A percentile compares a stretch with the other conserved stretches of the same genome.
These are phyloP conservation scores for Brachionus plicatilis DNA, from an alignment of 1,140 invertebrate species.

Conservation along the genomic window DNA sequence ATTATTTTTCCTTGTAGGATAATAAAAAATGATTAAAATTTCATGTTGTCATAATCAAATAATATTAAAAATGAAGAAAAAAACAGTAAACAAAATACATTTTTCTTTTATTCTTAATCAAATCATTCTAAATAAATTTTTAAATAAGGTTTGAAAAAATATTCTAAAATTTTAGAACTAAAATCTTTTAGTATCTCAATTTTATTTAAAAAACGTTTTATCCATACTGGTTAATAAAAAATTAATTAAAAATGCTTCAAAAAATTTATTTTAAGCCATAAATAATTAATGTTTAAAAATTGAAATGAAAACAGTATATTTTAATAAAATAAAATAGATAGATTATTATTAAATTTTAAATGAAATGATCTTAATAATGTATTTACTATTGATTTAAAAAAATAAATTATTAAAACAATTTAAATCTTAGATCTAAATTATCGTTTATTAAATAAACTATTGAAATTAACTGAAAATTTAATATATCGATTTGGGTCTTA, in stretches of 20 bases:
- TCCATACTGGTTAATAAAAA: not conserved
- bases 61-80: too few species aligned
- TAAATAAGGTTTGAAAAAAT: too few species aligned
- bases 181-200: too few species aligned
- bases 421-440: not conserved
- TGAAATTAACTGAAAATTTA: constrained; percentile 3
- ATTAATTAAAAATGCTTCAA: not conserved
- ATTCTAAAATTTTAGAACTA: too few species aligned
- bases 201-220: not conserved
- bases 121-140: too few species aligned
- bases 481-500: not conserved
- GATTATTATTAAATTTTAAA: constrained; percentile 12
- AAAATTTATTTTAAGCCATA: not conserved
- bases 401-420: constrained; percentile 22
- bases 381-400: not conserved
- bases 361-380: not conserved
- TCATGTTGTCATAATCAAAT: not conserved
- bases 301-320: not conserved
- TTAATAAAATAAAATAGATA: not conserved
- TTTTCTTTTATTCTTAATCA: too few species aligned
- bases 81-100: too few species aligned
- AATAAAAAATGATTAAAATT: not conserved
- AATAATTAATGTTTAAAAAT: constrained; percentile 11
- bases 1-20: too few species aligned
- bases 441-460: constrained; percentile 5